These are phyloP conservation scores for Aphidius gifuensis DNA, from an alignment of 1,140 invertebrate genomes.

Conservation along the genomic window DNA sequence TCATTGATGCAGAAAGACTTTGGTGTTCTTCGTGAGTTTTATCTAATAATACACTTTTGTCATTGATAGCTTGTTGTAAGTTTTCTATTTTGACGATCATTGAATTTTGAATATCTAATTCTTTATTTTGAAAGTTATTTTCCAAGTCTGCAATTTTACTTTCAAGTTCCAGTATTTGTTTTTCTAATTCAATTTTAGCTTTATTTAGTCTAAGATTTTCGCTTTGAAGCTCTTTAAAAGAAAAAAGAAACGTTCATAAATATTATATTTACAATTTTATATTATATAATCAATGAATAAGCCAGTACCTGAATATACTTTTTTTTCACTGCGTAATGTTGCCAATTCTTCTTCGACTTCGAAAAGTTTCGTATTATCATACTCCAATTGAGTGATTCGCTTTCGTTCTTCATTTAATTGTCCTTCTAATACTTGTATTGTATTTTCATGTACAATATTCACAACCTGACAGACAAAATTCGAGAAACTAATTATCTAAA, in stretches of 20 bases:
- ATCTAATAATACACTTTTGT: conserved; percentile 40
- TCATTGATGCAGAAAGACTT: conserved; percentile 37
- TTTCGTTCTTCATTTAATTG: conserved; percentile 52
- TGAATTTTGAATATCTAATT: conserved; percentile 52
- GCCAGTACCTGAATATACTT: conserved; percentile 37
- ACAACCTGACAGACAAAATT: conserved; percentile 39
- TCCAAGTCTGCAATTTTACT: conserved; percentile 45
- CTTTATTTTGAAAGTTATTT: conserved; percentile 54
- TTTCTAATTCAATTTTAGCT: conserved; percentile 37
- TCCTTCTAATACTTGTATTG: conserved; percentile 58
- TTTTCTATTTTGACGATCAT: conserved; percentile 15
- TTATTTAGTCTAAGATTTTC: conserved; percentile 41
- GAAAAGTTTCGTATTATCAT: conserved; percentile 56
- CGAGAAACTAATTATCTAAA: neutral
- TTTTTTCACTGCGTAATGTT: conserved; percentile 38
- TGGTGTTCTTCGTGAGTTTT: conserved; percentile 43
- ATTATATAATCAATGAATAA: neutral
- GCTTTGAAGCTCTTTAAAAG: conserved; percentile 32
- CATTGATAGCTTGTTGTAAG: conserved; percentile 34
- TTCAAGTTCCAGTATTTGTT: conserved; percentile 49
- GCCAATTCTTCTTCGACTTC: conserved; percentile 58
- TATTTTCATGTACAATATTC: conserved; percentile 54
- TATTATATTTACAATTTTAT: neutral
- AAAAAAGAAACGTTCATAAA: conserved; percentile 14
- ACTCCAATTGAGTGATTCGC: conserved; percentile 53